These are phyloP conservation scores for Prunella fulvescens DNA, from an alignment of 2,113 vertebrate species.

Conservation along the genomic window DNA sequence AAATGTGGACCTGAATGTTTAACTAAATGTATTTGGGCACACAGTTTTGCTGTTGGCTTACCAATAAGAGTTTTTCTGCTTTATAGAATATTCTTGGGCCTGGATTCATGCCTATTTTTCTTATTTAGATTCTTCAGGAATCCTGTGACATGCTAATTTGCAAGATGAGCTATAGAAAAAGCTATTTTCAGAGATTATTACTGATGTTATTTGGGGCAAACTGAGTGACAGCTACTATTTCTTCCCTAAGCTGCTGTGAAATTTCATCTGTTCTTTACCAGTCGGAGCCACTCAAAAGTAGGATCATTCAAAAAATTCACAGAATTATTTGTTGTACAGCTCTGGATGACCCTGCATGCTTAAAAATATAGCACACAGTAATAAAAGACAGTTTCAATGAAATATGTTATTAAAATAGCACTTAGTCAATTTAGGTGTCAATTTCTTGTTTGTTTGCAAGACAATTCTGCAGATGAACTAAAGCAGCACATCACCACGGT, in stretches of 20 bases:
- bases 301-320: neutral
- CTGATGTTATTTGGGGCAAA: slow-evolving; percentile 48
- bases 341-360: neutral
- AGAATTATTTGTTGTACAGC: neutral
- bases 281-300: neutral
- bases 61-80: neutral
- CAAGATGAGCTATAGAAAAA: slow-evolving; percentile 22
- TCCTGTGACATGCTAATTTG: slow-evolving; percentile 3
- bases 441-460: neutral
- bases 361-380: neutral
- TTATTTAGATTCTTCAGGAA: neutral
- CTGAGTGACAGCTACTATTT: slow-evolving; percentile 40
- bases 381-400: neutral
- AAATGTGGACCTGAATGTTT: neutral
- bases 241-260: slow-evolving; percentile 33
- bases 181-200: slow-evolving; percentile 44
- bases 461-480: neutral
- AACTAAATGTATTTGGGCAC: neutral
- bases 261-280: slow-evolving; percentile 7
- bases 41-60: neutral
- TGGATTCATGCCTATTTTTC: neutral
- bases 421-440: neutral
- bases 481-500: neutral
- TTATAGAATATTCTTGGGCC: neutral
- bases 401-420: neutral